Evolutionary conservation across 2,113 vertebrate species (phyloP), one percentile per base, ranked within the genome.

Genomic region (Lutjanus erythropterus): DNA sequence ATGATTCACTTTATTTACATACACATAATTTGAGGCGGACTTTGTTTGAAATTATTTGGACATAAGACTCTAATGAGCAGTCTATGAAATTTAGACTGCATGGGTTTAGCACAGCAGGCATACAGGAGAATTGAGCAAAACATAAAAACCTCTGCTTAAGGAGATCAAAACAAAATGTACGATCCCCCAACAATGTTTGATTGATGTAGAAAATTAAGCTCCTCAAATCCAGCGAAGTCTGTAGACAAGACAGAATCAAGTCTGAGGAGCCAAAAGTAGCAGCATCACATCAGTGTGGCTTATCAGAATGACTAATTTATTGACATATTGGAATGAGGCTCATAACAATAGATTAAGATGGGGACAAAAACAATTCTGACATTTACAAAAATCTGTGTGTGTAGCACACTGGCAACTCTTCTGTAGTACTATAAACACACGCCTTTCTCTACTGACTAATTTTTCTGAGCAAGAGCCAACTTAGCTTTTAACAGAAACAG

Each of bases 311-410:
- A 46, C 19, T 46, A 25, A 25, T 37, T 35, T 35, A 9, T 23
- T 59, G 8, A 59, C 46, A 35, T 18, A 15, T n/a, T 35, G 29
- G 21, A 70, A 41, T 50, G 27, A 56, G 14, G 11, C 41, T 60
- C 12, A 23, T 59, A 29, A n/a, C 12, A 61, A 39, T 58, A 67
- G 47, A 33, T 58, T 15, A 55, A 23, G 29, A 61, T 23, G 41
- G 11, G 15, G 23, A 55, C 31, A 9, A 42, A 61, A 19, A 35
- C 37, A 55, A 1, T 46, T 55, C 8, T 78, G 58, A 69, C 25
- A 69, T 69, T 61, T 46, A 19, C 19, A 75, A 18, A 55, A 55
- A 66, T 6, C 18, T 62, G n/a, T 11, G 18, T 31, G 42, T 62
- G 19, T 31, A 75, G 18, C 29, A 39, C 11, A n/a, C 33, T 64